Evolutionary conservation across 2,113 vertebrate species (phyloP), one percentile per base, ranked within the genome.

Genomic region (Corythornis vintsioides): DNA sequence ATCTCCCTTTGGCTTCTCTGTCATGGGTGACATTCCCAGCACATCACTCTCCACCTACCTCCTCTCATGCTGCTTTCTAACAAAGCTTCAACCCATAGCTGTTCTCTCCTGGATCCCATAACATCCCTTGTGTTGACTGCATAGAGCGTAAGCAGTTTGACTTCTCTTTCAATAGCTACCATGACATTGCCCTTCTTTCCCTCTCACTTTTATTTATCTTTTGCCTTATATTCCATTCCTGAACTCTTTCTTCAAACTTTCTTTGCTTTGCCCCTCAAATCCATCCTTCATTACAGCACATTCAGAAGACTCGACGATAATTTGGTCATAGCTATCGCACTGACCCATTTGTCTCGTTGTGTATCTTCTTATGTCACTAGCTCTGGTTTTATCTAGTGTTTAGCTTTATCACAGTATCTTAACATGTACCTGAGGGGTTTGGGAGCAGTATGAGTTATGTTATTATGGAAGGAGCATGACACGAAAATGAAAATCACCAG

Each of bases 141-240:
- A 11, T 2, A 15, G 18, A 40, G 6, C 22, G 16, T 3, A 21
- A 69, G 33, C 40, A 80, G 6, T 21, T 73, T 26, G 33, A 42
- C 45, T 66, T 83, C 57, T 71, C 50, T 6, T 66, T 50, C 57
- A 82, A 64, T 25, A 38, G 31, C 57, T 59, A 13, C 61, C 22
- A 6, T 18, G 31, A 31, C 0, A 0, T 16, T 80, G 20, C 56
- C 42, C 16, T 50, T 48, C 56, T 29, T 75, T 47, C 20, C 22
- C 31, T 52, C 52, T 48, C 42, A 29, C 26, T 88, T 90, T 66
- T 22, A 14, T 81, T 64, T 53, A 29, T 48, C 48, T 72, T 11
- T 33, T 67, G 29, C 48, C 45, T 82, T 42, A 29, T 8, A 18
- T 60, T 33, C 45, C 11, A 7, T 64, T 89, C 61, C 35, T 55